phyloP scores from a whole-genome alignment of 1,140 invertebrate genomes.

The Ridgeia piscesae region DNA sequence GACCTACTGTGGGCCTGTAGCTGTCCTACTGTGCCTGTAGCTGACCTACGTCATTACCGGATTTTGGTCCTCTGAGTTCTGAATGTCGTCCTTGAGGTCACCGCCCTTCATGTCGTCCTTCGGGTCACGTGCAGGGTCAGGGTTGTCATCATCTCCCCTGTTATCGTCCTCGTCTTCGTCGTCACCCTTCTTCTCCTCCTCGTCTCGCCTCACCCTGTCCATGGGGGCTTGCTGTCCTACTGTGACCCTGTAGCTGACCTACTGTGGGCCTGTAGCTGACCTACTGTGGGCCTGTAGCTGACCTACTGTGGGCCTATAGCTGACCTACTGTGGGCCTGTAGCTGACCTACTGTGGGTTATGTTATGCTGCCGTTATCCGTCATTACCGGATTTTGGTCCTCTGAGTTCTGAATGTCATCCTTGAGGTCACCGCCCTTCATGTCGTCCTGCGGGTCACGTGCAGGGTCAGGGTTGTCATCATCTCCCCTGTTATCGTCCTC shows the following conservation, averaged over 20 bases:
- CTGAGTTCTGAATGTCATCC: background rate
- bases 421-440: background rate
- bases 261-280: too few relatives aligned
- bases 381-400: background rate
- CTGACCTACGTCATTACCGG: too few relatives aligned
- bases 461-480: background rate
- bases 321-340: too few relatives aligned
- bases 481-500: background rate
- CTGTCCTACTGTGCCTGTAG: too few relatives aligned
- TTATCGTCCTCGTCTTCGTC: background rate
- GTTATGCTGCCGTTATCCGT: background rate
- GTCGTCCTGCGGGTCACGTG: background rate
- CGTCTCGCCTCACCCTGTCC: background rate
- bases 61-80: background rate
- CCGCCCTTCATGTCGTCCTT: background rate
- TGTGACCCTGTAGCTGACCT: too few relatives aligned
- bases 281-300: too few relatives aligned
- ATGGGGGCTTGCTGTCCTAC: too few relatives aligned
- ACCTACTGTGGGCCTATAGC: too few relatives aligned
- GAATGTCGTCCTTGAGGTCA: background rate
- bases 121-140: background rate
- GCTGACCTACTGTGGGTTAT: background rate
- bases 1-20: background rate
- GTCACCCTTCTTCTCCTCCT: background rate
- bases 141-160: background rate